phyloP scores from a whole-genome alignment of 2,888 invertebrate genomes.

The Melanargia galathea region DNA sequence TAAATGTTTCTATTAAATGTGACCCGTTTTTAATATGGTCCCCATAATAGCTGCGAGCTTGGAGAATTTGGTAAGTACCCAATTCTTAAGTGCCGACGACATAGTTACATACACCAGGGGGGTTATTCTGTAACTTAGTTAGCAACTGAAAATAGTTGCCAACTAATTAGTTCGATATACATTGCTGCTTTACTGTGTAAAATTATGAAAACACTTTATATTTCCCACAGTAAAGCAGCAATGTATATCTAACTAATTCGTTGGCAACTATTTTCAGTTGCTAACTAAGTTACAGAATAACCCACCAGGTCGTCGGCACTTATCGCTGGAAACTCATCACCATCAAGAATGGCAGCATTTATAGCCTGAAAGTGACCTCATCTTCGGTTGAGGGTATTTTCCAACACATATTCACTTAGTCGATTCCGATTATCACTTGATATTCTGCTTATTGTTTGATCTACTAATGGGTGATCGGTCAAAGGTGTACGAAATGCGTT shows the following conservation, averaged over 20 bases:
- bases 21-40: slow-evolving; percentile 1
- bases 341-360: background rate
- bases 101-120: too few species aligned
- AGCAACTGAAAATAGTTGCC: too few species aligned
- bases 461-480: background rate
- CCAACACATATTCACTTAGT: background rate
- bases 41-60: slow-evolving; percentile 3
- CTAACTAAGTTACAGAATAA: too few species aligned
- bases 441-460: background rate
- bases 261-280: too few species aligned
- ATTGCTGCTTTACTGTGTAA: too few species aligned
- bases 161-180: too few species aligned
- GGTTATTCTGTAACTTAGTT: too few species aligned
- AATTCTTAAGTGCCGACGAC: too few species aligned
- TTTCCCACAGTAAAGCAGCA: too few species aligned
- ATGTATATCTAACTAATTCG: too few species aligned
- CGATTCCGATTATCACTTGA: background rate
- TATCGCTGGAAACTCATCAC: background rate
- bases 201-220: too few species aligned
- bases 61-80: background rate
- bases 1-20: slow-evolving; percentile 2
- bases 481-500: slow-evolving; percentile 1
- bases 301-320: background rate
- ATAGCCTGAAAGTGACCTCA: background rate
- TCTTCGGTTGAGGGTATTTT: background rate